Conservation (phyloP, 2,888 invertebrate genomes). For the Drosophila atroscutellata region DNA sequence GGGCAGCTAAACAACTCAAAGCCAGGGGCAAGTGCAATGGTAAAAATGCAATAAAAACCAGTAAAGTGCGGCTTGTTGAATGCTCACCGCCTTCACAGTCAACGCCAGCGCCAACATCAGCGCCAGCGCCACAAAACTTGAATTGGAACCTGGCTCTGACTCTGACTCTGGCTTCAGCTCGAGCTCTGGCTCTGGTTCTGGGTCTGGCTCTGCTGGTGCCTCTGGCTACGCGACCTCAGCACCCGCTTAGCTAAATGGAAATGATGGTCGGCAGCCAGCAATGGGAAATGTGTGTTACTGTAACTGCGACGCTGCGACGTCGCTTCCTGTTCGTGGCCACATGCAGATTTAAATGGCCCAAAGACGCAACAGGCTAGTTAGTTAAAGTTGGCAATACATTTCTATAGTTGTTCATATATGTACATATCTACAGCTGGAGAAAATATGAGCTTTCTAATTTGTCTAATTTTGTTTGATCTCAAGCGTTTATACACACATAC, state of each 20-base stretch:
- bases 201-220: constrained; percentile 30
- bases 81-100: constrained; percentile 45
- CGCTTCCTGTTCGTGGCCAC: constrained; percentile 66
- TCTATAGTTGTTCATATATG: background rate
- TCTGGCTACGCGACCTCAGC: constrained; percentile 59
- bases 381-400: constrained; percentile 2
- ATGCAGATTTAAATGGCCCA: constrained; percentile 32
- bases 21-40: constrained; percentile 80
- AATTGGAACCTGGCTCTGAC: constrained; percentile 63
- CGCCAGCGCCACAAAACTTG: constrained; percentile 57
- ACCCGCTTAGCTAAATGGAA: constrained; percentile 65
- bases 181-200: constrained; percentile 1
- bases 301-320: constrained; percentile 59
- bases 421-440: background rate
- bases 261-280: constrained; percentile 62
- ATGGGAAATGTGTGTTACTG: constrained; percentile 80
- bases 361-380: constrained; percentile 23
- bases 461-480: background rate
- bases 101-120: constrained; percentile 15
- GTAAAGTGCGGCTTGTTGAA: constrained; percentile 50
- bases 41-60: constrained; percentile 54
- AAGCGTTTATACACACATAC: background rate
- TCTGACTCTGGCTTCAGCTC: constrained; percentile 18
- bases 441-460: background rate
- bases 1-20: constrained; percentile 65